Conservation (phyloP, 2,888 invertebrate genomes). For the Eulithis testata region DNA sequence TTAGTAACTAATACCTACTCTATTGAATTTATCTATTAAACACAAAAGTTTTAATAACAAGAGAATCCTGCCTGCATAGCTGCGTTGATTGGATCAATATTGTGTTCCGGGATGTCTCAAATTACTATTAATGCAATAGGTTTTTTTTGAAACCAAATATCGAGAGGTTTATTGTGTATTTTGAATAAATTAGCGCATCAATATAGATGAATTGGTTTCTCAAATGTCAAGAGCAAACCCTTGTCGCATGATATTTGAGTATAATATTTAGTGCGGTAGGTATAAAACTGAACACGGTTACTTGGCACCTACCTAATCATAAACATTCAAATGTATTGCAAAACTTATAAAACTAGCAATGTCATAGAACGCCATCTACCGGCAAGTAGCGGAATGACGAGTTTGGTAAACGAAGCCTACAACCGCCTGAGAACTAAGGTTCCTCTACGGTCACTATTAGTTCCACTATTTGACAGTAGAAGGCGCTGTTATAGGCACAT, state of each 20-base stretch:
- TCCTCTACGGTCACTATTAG: slow-evolving; percentile 12
- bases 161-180: slow-evolving; percentile 10
- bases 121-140: background rate
- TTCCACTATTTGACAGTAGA: slow-evolving; percentile 45
- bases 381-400: slow-evolving; percentile 43
- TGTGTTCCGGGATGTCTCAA: slow-evolving; percentile 9
- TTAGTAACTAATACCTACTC: too few relatives aligned
- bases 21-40: too few relatives aligned
- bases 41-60: background rate
- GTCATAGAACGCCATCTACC: slow-evolving; percentile 54
- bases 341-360: background rate
- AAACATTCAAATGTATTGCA: slow-evolving; percentile 2
- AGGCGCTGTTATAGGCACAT: slow-evolving; percentile 43
- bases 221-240: slow-evolving; percentile 46
- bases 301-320: background rate
- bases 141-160: slow-evolving; percentile 1
- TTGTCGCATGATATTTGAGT: slow-evolving; percentile 26
- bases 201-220: slow-evolving; percentile 31
- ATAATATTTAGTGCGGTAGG: slow-evolving; percentile 4
- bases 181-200: slow-evolving; percentile 20
- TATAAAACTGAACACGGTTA: background rate
- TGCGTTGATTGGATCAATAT: slow-evolving; percentile 1
- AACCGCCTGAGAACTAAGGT: background rate
- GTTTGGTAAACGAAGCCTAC: background rate
- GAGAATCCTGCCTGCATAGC: background rate